Evolutionary conservation across 2,797 vertebrate genomes (phyloP).

Genomic region (Karalla daura): DNA sequence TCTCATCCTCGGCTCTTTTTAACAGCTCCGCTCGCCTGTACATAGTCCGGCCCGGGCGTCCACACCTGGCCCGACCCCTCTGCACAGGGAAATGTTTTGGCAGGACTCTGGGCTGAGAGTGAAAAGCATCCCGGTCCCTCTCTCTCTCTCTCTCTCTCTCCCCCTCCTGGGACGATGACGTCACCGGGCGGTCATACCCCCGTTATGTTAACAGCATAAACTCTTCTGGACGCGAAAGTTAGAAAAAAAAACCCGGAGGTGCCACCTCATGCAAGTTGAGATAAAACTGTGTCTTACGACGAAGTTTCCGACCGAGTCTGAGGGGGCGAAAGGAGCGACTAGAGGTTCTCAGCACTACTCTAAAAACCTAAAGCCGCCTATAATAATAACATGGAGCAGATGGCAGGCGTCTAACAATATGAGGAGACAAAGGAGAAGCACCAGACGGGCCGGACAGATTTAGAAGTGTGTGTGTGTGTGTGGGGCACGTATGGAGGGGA

Average conservation of each 20-base stretch:
- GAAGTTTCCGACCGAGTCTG: neutral
- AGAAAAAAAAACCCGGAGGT: neutral
- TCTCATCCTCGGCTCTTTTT: slow-evolving; percentile 67
- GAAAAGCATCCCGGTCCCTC: slow-evolving; percentile 51
- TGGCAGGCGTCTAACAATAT: slow-evolving; percentile 69
- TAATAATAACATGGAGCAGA: slow-evolving; percentile 74
- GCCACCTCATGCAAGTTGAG: neutral
- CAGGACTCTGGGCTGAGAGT: slow-evolving; percentile 4
- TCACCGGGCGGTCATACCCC: slow-evolving; percentile 63
- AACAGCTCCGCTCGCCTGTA: slow-evolving; percentile 42
- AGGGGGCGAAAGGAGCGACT: slow-evolving; percentile 56
- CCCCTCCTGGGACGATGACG: slow-evolving; percentile 69
- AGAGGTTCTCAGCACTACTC: slow-evolving; percentile 25
- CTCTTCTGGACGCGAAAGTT: neutral
- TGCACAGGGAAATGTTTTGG: neutral
- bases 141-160: slow-evolving; percentile 30
- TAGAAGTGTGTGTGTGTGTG: no score
- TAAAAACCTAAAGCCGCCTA: slow-evolving; percentile 54
- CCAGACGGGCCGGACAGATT: slow-evolving; percentile 73
- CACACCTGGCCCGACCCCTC: slow-evolving; percentile 13
- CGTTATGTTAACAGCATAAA: slow-evolving; percentile 12
- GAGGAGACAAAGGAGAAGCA: slow-evolving; percentile 68
- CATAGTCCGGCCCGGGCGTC: slow-evolving; percentile 51
- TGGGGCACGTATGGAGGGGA: slow-evolving; percentile 38
- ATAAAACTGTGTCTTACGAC: neutral